Base-by-base conservation (phyloP, 2,888 invertebrate genomes). In the Ditula angustiorana region DNA sequence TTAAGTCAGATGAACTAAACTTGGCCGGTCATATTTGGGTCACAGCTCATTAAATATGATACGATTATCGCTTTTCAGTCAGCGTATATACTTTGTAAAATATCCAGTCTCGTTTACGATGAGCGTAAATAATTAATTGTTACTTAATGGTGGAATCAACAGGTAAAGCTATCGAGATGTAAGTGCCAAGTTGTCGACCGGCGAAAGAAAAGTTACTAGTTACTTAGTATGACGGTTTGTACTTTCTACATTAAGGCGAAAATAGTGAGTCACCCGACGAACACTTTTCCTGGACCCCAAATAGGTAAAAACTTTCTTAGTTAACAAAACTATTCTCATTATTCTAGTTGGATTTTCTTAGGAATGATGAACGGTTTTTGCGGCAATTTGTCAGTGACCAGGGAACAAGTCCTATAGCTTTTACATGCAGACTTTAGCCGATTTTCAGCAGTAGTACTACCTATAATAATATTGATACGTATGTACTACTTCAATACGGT, bases 311-410 rank as follows among this genome's bases (percentile, higher is more conserved):
- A 61, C 46, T 61, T 61, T 61, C 26, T 44, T 35, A 55, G 55
- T 46, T 47, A 46, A 55, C 21, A 49, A 26, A 47, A 61, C 55
- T 55, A 61, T 61, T 61, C 46, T 47, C 46, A 61, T 61, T 61
- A 55, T 35, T 61, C 16, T 46, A 28, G 23, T 46, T 52, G 19
- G 8, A 28, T 5, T 28, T 41, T 10, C 8, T 10, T 10, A 10
- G 41, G 41, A 41, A 41, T 19, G 41, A 41, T 19, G 10, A 41
- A 41, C 41, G n/a, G 19, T 19, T 41, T 41, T 41, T 41, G 19
- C 19, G 41, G 41, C 41, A 19, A 41, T 41, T 41, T 19, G 10
- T 41, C 41, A 2, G 41, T 41, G 19, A 41, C 16, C 19, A 41
- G 37, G 16, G 19, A 19, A 41, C 19, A 41, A 41, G 10, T 2